These are phyloP conservation scores for Gallinago paraguaiae DNA, from an alignment of 2,113 vertebrate species.

Conservation along the genomic window DNA sequence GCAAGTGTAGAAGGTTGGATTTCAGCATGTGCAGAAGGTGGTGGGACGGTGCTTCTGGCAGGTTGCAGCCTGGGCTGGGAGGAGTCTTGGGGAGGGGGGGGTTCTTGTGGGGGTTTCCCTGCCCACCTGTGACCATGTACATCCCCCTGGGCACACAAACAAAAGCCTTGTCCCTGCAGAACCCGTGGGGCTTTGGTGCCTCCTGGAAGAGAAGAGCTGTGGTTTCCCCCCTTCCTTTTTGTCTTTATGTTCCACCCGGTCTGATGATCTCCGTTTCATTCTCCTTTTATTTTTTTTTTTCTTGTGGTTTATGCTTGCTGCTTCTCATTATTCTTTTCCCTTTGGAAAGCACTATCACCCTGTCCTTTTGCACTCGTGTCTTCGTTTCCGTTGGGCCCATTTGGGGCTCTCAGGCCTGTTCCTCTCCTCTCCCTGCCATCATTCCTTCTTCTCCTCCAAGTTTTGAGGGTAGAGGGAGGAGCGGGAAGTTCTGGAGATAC, in stretches of 20 bases:
- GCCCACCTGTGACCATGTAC: not conserved
- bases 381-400: not conserved
- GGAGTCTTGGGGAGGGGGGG: not conserved
- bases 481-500: not conserved
- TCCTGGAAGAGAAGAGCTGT: constrained; percentile 26
- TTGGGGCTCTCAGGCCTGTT: not conserved
- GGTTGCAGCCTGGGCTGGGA: not conserved
- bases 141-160: not conserved
- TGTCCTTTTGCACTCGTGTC: not conserved
- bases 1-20: not conserved
- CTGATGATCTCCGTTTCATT: not conserved
- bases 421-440: not conserved
- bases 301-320: constrained; percentile 5
- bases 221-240: not conserved
- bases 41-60: not conserved
- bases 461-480: not conserved
- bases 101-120: not conserved
- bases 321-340: constrained; percentile 27
- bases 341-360: not conserved
- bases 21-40: not conserved
- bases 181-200: not conserved
- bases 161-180: not conserved
- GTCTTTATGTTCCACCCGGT: not conserved
- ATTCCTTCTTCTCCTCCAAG: fast-evolving
- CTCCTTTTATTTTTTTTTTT: constrained; percentile 15